Percentiles rank a stretch among this genome's conserved stretches.
phyloP scores from a whole-genome alignment of 2,888 invertebrate species.

The Lasioglossum malachurum region DNA sequence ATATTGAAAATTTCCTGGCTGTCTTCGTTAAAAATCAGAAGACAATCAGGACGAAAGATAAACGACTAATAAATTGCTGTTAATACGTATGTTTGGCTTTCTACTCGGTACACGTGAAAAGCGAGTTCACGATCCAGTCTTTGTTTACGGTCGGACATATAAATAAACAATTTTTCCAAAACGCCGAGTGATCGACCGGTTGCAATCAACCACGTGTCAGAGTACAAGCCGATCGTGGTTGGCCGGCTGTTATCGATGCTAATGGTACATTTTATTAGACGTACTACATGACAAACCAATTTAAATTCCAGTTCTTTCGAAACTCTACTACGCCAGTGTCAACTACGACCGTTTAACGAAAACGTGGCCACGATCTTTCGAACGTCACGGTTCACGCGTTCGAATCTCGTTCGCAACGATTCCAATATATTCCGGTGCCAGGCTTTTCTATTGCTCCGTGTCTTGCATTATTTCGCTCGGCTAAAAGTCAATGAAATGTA shows the following conservation, averaged over 20 bases:
- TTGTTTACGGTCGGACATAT: neutral
- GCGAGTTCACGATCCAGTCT: neutral
- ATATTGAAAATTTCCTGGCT: neutral
- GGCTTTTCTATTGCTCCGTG: neutral
- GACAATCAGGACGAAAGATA: no score
- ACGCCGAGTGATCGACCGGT: neutral
- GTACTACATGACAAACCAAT: slow-evolving; percentile 13
- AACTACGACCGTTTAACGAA: slow-evolving; percentile 1
- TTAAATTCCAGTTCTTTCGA: slow-evolving; percentile 14
- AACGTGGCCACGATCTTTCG: neutral
- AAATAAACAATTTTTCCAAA: neutral
- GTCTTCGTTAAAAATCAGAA: no score
- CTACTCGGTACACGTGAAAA: neutral
- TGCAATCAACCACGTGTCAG: neutral
- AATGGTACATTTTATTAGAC: slow-evolving; percentile 15
- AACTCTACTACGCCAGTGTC: neutral
- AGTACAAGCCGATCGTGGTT: neutral
- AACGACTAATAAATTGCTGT: no score
- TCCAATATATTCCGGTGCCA: neutral
- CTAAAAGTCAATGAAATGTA: neutral
- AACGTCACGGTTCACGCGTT: slow-evolving; percentile 28
- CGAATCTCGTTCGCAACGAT: slow-evolving; percentile 34
- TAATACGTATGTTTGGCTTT: neutral
- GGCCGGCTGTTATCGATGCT: neutral
- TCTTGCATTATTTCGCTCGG: neutral